Percentiles rank a stretch among this genome's conserved stretches.
phyloP scores from a whole-genome alignment of 2,113 vertebrate genomes.

The Macroglossus sobrinus region DNA sequence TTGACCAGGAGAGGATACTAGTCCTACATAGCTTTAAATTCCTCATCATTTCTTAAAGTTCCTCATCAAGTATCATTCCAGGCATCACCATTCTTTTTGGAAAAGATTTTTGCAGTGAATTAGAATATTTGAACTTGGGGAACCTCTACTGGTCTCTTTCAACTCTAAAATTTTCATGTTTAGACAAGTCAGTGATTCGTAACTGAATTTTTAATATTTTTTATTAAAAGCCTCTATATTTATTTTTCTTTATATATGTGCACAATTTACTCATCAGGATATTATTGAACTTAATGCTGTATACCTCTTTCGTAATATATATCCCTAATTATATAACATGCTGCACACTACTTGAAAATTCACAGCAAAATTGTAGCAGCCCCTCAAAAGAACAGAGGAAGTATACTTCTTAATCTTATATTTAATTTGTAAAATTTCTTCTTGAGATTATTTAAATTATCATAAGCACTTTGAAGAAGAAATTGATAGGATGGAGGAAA shows the following conservation, averaged over 20 bases:
- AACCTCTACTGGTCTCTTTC: background rate
- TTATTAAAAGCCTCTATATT: background rate
- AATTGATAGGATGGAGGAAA: background rate
- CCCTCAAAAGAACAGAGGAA: background rate
- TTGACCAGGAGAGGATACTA: background rate
- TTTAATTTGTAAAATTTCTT: background rate
- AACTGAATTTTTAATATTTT: slow-evolving; percentile 8
- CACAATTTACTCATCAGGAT: background rate
- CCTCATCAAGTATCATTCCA: background rate
- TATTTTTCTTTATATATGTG: background rate
- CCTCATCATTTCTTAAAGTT: background rate
- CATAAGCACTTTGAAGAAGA: background rate
- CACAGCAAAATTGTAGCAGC: background rate
- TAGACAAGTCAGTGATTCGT: background rate
- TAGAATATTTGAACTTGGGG: background rate
- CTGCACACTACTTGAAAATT: background rate
- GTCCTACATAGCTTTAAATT: background rate
- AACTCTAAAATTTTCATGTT: background rate
- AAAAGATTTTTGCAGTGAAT: background rate
- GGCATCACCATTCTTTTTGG: background rate
- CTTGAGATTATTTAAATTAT: background rate
- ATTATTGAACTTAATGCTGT: background rate
- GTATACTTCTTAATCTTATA: background rate
- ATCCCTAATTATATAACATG: background rate
- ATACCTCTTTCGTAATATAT: background rate